Evolutionary conservation across 1,140 invertebrate species (phyloP), one percentile per base, ranked within the genome.

Genomic region (Ctenoplectra terminalis): DNA sequence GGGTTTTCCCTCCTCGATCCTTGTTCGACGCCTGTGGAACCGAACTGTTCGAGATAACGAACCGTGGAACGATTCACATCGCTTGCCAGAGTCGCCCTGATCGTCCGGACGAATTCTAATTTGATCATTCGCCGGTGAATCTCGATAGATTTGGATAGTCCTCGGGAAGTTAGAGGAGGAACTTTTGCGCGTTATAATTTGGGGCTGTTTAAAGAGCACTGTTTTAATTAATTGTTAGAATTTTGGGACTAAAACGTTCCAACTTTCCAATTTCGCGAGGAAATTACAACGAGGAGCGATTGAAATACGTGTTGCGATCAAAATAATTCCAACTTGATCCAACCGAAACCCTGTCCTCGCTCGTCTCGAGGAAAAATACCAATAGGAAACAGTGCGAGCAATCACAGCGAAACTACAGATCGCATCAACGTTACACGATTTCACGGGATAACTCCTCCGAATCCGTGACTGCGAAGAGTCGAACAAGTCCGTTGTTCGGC

Each of bases 91-190:
- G n/a, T n/a, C n/a, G n/a, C n/a, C n/a, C n/a, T n/a, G 56, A 54
- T 67, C 54, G 37, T 23, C 31, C 34, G 60, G 64, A 66, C 77
- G 70, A 73, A 74, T 86, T 86, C 73, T 76, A 75, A 84, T 80
- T 85, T 72, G 72, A 86, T 84, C 60, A 54, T 26, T 20, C 56
- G 26, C 9, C 52, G 31, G 26, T 63, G 15, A 17, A 17, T 37
- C 11, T 34, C 29, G 58, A 40, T 2, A 11, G 60, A 63, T 63
- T 37, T 13, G 23, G 8, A 34, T 34, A 9, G 58, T 7, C 20
- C 58, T 6, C 2, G 8, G 17, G 23, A n/a, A 7, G 40, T 40
- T 9, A 9, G 40, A 5, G 40, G 40, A 40, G 40, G 40, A 5
- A 5, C 40, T 4, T 40, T 40, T n/a, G n/a, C n/a, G 40, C 40